phyloP scores from a whole-genome alignment of 2,113 vertebrate species.

The Micronisus gabar region DNA sequence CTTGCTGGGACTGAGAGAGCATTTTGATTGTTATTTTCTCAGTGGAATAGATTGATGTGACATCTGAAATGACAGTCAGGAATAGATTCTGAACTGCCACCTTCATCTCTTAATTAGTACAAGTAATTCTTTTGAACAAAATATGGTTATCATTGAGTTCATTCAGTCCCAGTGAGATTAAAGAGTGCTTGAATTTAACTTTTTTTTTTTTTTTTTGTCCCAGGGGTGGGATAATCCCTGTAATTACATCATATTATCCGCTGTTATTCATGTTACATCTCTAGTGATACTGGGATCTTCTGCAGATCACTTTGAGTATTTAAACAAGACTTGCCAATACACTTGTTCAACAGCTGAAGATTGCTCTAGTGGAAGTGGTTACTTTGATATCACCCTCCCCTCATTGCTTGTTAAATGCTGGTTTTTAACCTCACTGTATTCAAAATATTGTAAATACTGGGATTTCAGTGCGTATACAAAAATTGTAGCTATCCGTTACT shows the following conservation, averaged over 20 bases:
- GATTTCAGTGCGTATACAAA: not conserved
- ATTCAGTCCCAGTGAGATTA: slow-evolving; percentile 34
- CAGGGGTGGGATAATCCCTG: slow-evolving; percentile 36
- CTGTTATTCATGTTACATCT: not conserved
- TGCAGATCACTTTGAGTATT: slow-evolving; percentile 8
- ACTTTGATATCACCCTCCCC: not conserved
- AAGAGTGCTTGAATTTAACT: slow-evolving; percentile 5
- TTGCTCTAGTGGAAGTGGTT: not conserved
- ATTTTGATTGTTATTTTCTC: slow-evolving; percentile 25
- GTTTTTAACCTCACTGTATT: not conserved
- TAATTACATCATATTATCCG: slow-evolving; percentile 39
- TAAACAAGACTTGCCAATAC: not conserved
- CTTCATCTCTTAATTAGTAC: slow-evolving; percentile 56
- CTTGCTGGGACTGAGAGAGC: not conserved
- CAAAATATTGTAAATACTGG: not conserved
- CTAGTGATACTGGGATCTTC: not conserved
- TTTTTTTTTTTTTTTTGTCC: not conserved
- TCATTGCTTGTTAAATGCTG: not conserved
- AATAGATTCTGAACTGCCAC: slow-evolving; percentile 34
- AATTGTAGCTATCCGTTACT: not conserved
- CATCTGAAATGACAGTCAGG: slow-evolving; percentile 43
- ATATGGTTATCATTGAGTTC: not conserved
- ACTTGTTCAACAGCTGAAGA: not conserved
- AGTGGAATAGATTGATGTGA: slow-evolving; percentile 34
- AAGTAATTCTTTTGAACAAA: slow-evolving; percentile 33